phyloP scores from a whole-genome alignment of 2,113 vertebrate species.

The Phodopus roborovskii region DNA sequence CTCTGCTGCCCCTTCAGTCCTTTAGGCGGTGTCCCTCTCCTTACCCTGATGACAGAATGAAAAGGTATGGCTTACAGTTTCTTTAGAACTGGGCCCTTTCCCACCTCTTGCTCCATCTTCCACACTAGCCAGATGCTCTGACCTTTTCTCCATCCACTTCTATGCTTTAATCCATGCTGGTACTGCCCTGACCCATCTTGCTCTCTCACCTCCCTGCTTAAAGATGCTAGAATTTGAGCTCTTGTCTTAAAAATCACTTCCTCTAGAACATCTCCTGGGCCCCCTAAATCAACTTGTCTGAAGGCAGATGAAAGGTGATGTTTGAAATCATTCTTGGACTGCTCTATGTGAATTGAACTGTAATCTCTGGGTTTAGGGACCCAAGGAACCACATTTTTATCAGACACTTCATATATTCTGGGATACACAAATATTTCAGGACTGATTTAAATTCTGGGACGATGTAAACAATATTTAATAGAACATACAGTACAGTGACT shows the following conservation, averaged over 20 bases:
- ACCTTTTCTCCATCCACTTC: not conserved
- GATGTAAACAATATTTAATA: not conserved
- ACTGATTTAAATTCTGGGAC: not conserved
- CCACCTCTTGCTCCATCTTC: not conserved
- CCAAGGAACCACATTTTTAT: not conserved
- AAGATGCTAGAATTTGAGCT: not conserved
- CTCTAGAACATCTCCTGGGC: not conserved
- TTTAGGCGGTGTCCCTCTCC: not conserved
- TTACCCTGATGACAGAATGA: not conserved
- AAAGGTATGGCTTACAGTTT: not conserved
- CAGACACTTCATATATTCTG: conserved; percentile 1
- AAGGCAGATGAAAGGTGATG: not conserved
- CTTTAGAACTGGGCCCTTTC: not conserved
- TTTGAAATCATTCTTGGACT: conserved; percentile 3
- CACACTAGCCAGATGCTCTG: not conserved
- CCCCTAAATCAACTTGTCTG: conserved; percentile 4
- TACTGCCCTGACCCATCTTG: not conserved
- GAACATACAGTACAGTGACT: not conserved
- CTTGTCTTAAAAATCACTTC: conserved; percentile 5
- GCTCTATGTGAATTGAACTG: not conserved
- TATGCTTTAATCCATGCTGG: not conserved
- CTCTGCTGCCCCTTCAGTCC: not conserved
- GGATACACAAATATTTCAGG: not conserved
- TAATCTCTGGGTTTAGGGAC: not conserved
- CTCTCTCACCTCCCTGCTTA: not conserved